These are phyloP conservation scores for Poecilobothrus nobilitatus DNA, from an alignment of 2,888 invertebrate genomes.

Conservation along the genomic window DNA sequence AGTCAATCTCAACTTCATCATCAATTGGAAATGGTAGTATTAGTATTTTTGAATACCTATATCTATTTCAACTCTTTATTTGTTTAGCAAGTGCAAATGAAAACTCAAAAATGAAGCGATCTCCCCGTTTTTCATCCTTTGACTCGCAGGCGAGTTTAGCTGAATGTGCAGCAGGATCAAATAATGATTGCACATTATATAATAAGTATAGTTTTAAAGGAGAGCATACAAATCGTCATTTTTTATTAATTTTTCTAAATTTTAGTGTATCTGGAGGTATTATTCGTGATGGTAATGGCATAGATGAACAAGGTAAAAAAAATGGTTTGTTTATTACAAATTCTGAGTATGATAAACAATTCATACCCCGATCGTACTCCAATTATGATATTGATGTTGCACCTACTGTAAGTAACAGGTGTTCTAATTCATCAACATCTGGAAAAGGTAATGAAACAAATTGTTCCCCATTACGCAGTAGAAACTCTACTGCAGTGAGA, in stretches of 20 bases:
- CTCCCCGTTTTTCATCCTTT: constrained; percentile 43
- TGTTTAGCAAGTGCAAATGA: constrained; percentile 19
- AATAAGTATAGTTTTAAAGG: background rate
- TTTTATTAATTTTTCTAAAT: constrained; percentile 10
- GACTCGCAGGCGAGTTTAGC: constrained; percentile 45
- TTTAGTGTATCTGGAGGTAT: constrained; percentile 7
- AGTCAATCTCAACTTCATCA: constrained; percentile 35
- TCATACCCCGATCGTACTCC: constrained; percentile 42
- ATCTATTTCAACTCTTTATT: constrained; percentile 15
- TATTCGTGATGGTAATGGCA: constrained; percentile 11
- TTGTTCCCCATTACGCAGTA: constrained; percentile 18
- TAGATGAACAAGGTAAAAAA: constrained; percentile 19
- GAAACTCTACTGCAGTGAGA: constrained; percentile 14
- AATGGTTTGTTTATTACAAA: constrained; percentile 15
- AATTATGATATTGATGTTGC: constrained; percentile 40
- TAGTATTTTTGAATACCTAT: background rate
- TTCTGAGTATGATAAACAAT: constrained; percentile 27
- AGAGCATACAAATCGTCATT: background rate
- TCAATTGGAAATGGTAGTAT: constrained; percentile 29
- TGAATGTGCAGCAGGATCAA: constrained; percentile 33
- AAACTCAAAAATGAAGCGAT: constrained; percentile 42
- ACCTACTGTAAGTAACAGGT: constrained; percentile 22
- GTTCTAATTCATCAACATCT: constrained; percentile 19
- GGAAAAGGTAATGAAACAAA: constrained; percentile 18
- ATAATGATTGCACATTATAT: background rate